Conservation (phyloP, 2,113 vertebrate species). For the Myiopsitta monachus region DNA sequence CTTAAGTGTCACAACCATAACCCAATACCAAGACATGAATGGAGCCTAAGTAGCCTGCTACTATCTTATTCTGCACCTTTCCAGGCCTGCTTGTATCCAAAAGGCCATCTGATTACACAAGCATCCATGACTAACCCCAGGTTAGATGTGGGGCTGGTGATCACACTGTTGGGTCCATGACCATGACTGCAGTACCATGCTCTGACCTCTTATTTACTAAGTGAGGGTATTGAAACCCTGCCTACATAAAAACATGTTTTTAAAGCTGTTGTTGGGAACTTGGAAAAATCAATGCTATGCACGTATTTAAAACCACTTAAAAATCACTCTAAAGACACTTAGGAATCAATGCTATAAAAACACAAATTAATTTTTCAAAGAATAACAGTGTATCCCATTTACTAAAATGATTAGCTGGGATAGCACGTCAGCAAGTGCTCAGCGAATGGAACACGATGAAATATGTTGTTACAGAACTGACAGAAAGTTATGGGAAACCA, state of each 20-base stretch:
- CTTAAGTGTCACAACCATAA: not conserved
- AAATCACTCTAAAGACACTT: not conserved
- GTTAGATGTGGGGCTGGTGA: not conserved
- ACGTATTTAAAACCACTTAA: not conserved
- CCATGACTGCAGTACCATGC: fast-evolving
- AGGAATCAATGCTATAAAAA: not conserved
- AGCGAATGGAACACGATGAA: not conserved
- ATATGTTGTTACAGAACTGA: not conserved
- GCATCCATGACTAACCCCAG: not conserved
- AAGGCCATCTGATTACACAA: not conserved
- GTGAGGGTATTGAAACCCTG: not conserved
- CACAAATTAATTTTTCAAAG: not conserved
- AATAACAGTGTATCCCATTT: not conserved
- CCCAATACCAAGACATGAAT: not conserved
- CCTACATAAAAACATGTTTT: not conserved
- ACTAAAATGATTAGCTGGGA: not conserved
- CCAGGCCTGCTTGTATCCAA: not conserved
- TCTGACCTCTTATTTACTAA: not conserved
- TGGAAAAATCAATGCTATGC: not conserved
- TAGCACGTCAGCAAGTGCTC: not conserved
- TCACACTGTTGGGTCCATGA: not conserved
- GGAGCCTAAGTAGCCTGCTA: not conserved
- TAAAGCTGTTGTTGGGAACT: not conserved
- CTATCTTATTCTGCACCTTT: not conserved
- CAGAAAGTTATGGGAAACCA: not conserved